These are phyloP conservation scores for Pseudococcus viburni DNA, from an alignment of 2,888 invertebrate species.

Conservation along the genomic window DNA sequence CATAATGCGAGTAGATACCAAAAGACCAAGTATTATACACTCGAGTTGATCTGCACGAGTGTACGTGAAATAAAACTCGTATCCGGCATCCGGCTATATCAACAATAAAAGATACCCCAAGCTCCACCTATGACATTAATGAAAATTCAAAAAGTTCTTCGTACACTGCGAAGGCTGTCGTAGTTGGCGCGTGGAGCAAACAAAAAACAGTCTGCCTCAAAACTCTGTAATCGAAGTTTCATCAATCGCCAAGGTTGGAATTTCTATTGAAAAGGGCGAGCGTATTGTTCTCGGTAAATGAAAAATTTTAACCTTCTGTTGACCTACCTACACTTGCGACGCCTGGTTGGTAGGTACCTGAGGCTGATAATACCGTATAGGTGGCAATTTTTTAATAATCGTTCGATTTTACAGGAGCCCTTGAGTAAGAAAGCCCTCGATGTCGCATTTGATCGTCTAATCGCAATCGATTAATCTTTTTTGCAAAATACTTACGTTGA, in stretches of 20 bases:
- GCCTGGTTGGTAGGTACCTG: not conserved
- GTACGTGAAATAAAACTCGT: too few relatives aligned
- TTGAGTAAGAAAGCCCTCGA: too few relatives aligned
- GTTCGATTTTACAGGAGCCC: too few relatives aligned
- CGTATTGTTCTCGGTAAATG: constrained; percentile 32
- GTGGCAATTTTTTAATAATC: too few relatives aligned
- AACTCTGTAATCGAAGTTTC: not conserved
- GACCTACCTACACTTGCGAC: not conserved
- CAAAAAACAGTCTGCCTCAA: constrained; percentile 10
- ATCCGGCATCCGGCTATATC: not conserved
- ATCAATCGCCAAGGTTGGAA: constrained; percentile 27
- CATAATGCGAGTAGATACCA: too few relatives aligned
- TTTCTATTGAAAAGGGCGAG: constrained; percentile 2
- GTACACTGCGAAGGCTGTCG: not conserved
- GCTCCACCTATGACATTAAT: not conserved
- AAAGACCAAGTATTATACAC: too few relatives aligned
- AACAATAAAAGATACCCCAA: not conserved
- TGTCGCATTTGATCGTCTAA: too few relatives aligned
- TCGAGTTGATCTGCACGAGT: too few relatives aligned
- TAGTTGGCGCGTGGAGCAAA: not conserved
- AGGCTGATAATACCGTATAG: too few relatives aligned
- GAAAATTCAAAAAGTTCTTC: not conserved
- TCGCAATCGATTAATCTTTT: too few relatives aligned
- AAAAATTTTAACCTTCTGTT: constrained; percentile 30
- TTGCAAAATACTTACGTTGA: too few relatives aligned